Conservation (phyloP, 2,888 invertebrate species). For the Anorthoa munda region DNA sequence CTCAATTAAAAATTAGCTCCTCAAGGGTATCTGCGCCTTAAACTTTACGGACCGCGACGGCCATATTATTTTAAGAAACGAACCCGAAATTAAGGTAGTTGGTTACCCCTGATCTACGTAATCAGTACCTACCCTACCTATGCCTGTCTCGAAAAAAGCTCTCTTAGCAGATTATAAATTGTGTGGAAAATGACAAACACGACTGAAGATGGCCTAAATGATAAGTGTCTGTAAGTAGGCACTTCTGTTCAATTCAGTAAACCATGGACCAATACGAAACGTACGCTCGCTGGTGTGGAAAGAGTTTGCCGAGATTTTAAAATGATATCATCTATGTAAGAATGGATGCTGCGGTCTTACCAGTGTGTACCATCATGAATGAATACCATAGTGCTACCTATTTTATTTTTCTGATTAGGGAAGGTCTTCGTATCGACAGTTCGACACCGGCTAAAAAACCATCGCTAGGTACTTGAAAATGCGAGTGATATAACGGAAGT, state of each 20-base stretch:
- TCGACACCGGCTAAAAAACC: background rate
- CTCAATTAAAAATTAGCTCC: too few relatives aligned
- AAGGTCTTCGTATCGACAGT: background rate
- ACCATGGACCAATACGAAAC: background rate
- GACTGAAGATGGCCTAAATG: too few relatives aligned
- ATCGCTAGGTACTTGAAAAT: conserved; percentile 26
- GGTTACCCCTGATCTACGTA: too few relatives aligned
- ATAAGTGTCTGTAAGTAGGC: too few relatives aligned
- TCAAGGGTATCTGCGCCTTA: too few relatives aligned
- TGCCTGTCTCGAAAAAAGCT: background rate
- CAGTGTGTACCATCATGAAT: too few relatives aligned
- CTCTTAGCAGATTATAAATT: too few relatives aligned
- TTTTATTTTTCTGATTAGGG: background rate
- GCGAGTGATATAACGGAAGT: conserved; percentile 60
- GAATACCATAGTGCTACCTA: background rate
- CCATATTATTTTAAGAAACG: too few relatives aligned
- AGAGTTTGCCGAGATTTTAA: background rate
- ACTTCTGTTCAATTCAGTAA: background rate
- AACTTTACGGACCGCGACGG: too few relatives aligned
- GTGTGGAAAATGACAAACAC: background rate
- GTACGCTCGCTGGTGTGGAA: background rate
- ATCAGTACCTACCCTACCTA: too few relatives aligned
- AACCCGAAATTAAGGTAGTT: too few relatives aligned
- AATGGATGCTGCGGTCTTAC: background rate
- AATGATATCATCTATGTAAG: background rate